A percentile compares a stretch with the other conserved stretches of the same genome.
These are phyloP conservation scores for Corythoichthys haematopterus DNA, from an alignment of 2,113 vertebrate genomes.

Conservation along the genomic window DNA sequence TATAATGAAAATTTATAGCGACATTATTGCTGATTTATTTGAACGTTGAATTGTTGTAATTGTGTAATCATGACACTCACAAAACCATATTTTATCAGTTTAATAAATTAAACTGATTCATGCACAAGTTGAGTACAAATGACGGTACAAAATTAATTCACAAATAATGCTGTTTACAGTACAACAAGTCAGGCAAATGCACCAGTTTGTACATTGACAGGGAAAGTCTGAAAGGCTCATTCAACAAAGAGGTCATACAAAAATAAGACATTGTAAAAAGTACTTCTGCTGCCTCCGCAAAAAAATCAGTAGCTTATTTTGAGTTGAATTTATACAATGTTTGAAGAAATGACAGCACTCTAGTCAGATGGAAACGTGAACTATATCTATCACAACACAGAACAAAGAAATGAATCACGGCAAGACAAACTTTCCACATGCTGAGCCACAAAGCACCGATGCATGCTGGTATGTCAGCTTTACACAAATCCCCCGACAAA, in stretches of 20 bases:
- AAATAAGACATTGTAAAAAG: conserved; percentile 65
- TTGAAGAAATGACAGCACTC: conserved; percentile 57
- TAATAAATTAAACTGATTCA: conserved; percentile 97
- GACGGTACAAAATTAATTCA: conserved; percentile 78
- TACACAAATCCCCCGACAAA: conserved; percentile 81
- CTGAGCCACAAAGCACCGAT: conserved; percentile 74
- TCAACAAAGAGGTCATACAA: conserved; percentile 48
- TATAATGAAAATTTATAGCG: too few relatives aligned
- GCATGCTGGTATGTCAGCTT: conserved; percentile 70
- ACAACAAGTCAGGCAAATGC: conserved; percentile 75
- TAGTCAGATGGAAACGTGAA: conserved; percentile 68
- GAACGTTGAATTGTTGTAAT: not conserved
- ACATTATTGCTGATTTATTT: not conserved
- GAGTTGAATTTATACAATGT: conserved; percentile 67
- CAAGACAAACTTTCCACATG: conserved; percentile 79
- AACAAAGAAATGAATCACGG: conserved; percentile 76
- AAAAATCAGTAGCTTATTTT: conserved; percentile 65
- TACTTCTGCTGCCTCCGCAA: not conserved
- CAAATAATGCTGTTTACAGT: conserved; percentile 73
- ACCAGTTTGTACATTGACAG: conserved; percentile 69
- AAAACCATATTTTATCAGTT: conserved; percentile 59
- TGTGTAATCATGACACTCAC: not conserved
- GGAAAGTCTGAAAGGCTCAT: conserved; percentile 64
- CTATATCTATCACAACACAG: conserved; percentile 66
- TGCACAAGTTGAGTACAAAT: conserved; percentile 88